A percentile compares a stretch with the other conserved stretches of the same genome.
phyloP scores from a whole-genome alignment of 1,140 invertebrate species.

The Wasmannia auropunctata region DNA sequence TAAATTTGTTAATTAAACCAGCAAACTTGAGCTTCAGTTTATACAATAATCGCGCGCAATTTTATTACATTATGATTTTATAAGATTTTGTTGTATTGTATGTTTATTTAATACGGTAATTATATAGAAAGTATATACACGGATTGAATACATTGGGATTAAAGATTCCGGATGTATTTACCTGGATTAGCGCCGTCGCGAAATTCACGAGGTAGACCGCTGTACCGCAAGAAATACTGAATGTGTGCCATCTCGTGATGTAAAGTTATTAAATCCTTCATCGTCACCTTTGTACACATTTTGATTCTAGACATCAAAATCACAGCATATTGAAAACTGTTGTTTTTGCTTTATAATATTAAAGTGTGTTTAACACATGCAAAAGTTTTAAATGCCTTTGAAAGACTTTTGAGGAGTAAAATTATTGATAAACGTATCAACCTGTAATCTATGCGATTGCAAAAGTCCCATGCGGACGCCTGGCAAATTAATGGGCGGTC shows the following conservation, averaged over 20 bases:
- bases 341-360: not conserved
- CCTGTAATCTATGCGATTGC: conserved; percentile 94
- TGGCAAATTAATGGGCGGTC: conserved; percentile 92
- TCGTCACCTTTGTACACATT: conserved; percentile 96
- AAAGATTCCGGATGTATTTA: conserved; percentile 72
- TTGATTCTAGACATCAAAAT: conserved; percentile 90
- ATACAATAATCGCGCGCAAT: not conserved
- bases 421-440: conserved; percentile 49
- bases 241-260: conserved; percentile 98
- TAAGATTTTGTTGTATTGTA: not conserved
- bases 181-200: conserved; percentile 96
- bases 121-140: not conserved
- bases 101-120: not conserved
- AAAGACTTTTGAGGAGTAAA: not conserved
- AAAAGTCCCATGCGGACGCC: conserved; percentile 97
- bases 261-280: conserved; percentile 95
- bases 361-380: not conserved
- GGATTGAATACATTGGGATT: not conserved
- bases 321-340: not conserved
- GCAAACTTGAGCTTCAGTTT: not conserved
- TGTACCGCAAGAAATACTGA: conserved; percentile 95
- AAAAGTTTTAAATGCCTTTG: not conserved
- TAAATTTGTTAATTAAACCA: not conserved
- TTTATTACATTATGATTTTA: not conserved
- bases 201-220: conserved; percentile 93